A percentile compares a stretch with the other conserved stretches of the same genome.
Conservation (phyloP, 2,113 vertebrate species). For the Girardinichthys multiradiatus region DNA sequence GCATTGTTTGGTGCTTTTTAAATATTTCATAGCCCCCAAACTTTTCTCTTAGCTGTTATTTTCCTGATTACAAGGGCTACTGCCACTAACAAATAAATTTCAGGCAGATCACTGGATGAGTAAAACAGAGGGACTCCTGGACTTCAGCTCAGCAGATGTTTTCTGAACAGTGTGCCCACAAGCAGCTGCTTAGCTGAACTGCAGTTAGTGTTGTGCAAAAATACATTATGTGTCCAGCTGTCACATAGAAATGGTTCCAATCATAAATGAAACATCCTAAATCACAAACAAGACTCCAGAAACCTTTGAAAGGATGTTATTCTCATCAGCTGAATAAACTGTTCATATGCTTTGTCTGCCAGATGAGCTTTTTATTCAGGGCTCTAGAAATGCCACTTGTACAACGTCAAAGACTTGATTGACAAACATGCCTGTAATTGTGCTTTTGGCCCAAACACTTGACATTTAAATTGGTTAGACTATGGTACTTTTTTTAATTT, state of each 20-base stretch:
- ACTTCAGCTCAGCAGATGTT: too few relatives aligned
- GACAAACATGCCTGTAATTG: too few relatives aligned
- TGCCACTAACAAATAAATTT: not conserved
- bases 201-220: not conserved
- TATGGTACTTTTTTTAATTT: too few relatives aligned
- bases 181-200: not conserved
- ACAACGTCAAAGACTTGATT: too few relatives aligned
- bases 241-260: not conserved
- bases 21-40: slow-evolving; percentile 55
- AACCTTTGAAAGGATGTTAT: not conserved
- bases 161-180: not conserved
- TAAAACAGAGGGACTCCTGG: not conserved
- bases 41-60: not conserved
- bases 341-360: too few relatives aligned
- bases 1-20: slow-evolving; percentile 25
- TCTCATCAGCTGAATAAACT: too few relatives aligned
- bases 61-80: not conserved
- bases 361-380: too few relatives aligned
- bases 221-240: not conserved
- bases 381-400: too few relatives aligned
- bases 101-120: not conserved
- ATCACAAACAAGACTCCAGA: not conserved
- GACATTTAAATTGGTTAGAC: too few relatives aligned
- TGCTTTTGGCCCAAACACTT: too few relatives aligned
- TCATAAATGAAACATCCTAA: not conserved